Evolutionary conservation across 2,797 vertebrate genomes (phyloP), one percentile per base, ranked within the genome.

Genomic region (Catharus ustulatus): DNA sequence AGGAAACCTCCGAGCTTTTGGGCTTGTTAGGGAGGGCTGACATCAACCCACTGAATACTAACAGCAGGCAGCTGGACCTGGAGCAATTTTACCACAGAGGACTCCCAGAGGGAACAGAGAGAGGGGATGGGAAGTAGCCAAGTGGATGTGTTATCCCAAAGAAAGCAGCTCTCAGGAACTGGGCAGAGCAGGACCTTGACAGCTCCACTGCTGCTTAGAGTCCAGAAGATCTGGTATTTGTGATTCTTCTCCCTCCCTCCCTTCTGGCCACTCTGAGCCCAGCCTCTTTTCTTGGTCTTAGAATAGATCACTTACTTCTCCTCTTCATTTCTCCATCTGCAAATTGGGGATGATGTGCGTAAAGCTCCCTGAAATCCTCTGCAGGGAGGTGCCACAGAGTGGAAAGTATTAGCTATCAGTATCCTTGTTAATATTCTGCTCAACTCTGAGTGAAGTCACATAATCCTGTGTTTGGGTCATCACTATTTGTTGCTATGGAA

Each of bases 401-500:
- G 95, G 93, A 95, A 97, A 95, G 85, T 94, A 94, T 94, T 95
- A 97, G 94, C 91, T 96, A 94, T 97, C 94, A 42, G 86, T 93
- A 87, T 93, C 94, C 95, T 95, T 93, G 91, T 94, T 96, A 93
- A 95, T 96, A 95, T 97, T 96, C 94, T 93, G 74, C 83, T 95
- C 11, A 48, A 96, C 94, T 96, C 87, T 18, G 59, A 87, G 86
- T 89, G 94, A 96, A 97, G 91, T 95, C 95, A 96, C 94, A 94
- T 96, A 96, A 96, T 96, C 94, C 95, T 92, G 78, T 97, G 96
- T 95, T 96, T 96, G 96, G 94, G 94, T 93, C 95, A 95, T 84
- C 91, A 55, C 61, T 94, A 40, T 96, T 93, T 95, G 95, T 96
- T 97, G 95, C 96, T 96, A 96, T 96, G 94, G 95, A 87, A 96